A percentile compares a stretch with the other conserved stretches of the same genome.
These are phyloP conservation scores for Sisyra nigra DNA, from an alignment of 2,888 invertebrate species.

Conservation along the genomic window DNA sequence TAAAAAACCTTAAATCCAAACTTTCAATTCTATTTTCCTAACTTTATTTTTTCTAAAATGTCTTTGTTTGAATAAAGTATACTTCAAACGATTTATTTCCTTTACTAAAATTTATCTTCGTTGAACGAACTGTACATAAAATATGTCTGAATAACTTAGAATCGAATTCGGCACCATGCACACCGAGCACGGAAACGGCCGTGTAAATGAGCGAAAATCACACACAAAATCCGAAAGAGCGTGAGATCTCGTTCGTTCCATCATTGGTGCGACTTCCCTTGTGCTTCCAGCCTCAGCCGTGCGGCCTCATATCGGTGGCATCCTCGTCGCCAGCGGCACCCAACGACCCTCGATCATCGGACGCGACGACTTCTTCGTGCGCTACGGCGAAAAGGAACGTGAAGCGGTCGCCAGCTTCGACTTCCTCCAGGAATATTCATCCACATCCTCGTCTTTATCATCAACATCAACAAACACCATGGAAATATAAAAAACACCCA, in stretches of 20 bases:
- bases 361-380: constrained; percentile 58
- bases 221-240: neutral
- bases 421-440: constrained; percentile 53
- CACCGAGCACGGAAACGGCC: constrained; percentile 28
- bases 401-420: constrained; percentile 67
- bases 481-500: constrained; percentile 6
- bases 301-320: constrained; percentile 36
- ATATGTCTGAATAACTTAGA: constrained; percentile 13
- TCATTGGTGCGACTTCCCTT: constrained; percentile 11
- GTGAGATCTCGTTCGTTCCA: constrained; percentile 7
- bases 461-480: constrained; percentile 13
- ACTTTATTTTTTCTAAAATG: neutral
- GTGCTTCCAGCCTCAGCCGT: constrained; percentile 40
- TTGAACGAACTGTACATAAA: constrained; percentile 14
- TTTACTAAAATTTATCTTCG: constrained; percentile 7
- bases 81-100: no score
- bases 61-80: neutral
- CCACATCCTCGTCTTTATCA: constrained; percentile 19
- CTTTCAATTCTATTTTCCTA: no score
- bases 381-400: constrained; percentile 59
- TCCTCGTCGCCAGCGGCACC: constrained; percentile 11
- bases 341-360: constrained; percentile 55
- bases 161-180: constrained; percentile 27
- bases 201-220: constrained; percentile 19
- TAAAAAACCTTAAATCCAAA: neutral